Conservation (phyloP, 2,113 vertebrate genomes). For the Datnioides undecimradiatus region DNA sequence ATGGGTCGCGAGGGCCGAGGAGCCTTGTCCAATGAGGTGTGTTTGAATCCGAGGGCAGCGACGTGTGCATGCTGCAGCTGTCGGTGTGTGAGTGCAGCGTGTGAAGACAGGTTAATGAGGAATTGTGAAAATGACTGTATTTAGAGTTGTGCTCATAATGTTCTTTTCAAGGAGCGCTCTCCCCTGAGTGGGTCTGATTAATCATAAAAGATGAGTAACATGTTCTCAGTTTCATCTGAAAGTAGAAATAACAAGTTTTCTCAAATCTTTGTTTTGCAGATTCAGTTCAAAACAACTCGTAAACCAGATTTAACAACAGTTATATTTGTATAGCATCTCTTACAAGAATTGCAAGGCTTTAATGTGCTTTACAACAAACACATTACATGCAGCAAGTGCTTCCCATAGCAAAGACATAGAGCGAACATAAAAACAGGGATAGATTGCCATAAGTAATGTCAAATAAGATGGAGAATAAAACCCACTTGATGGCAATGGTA, state of each 20-base stretch:
- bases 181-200: neutral
- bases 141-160: slow-evolving; percentile 5
- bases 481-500: too few species aligned
- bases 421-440: too few species aligned
- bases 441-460: too few species aligned
- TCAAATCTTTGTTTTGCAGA: neutral
- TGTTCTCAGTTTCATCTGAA: neutral
- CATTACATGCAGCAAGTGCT: too few species aligned
- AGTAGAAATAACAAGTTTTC: neutral
- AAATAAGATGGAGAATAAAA: too few species aligned
- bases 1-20: neutral
- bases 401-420: too few species aligned
- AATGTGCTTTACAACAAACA: too few species aligned
- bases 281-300: slow-evolving; percentile 3
- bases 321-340: too few species aligned
- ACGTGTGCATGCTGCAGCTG: neutral
- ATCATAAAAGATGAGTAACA: neutral
- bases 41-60: slow-evolving; percentile 15
- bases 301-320: neutral
- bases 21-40: slow-evolving; percentile 11
- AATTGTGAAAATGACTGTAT: slow-evolving; percentile 9
- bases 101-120: slow-evolving; percentile 25
- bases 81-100: neutral
- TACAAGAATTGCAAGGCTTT: too few species aligned
- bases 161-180: slow-evolving; percentile 17